These are phyloP conservation scores for Dicyrtoma fusca DNA, from an alignment of 2,888 invertebrate genomes.

Conservation along the genomic window DNA sequence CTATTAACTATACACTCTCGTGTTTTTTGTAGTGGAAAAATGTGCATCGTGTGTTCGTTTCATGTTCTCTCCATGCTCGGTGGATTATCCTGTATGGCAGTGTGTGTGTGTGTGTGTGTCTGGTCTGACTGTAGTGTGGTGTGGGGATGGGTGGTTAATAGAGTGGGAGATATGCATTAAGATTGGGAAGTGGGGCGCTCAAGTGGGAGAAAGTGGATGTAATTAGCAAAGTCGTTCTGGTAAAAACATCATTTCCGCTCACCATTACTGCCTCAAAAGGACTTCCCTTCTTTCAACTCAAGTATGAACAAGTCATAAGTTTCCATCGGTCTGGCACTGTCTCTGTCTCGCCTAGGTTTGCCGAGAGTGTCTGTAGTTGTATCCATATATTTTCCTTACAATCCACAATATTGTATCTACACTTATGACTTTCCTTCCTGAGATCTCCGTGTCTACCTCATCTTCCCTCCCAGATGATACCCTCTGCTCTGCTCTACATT, in stretches of 20 bases:
- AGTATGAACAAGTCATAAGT: slow-evolving; percentile 19
- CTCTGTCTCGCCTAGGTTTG: not conserved
- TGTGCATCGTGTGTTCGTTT: no score
- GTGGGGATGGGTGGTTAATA: no score
- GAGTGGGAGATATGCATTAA: slow-evolving; percentile 12
- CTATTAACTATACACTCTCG: no score
- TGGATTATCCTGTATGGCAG: no score
- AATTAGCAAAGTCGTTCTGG: slow-evolving; percentile 45
- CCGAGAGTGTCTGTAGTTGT: no score
- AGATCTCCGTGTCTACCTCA: not conserved
- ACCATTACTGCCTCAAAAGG: slow-evolving; percentile 17
- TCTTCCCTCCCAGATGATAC: not conserved
- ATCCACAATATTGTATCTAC: no score
- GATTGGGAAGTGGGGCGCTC: not conserved
- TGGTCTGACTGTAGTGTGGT: no score
- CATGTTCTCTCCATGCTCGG: no score
- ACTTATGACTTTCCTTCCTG: no score
- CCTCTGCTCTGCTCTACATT: no score
- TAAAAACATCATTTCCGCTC: slow-evolving; percentile 40
- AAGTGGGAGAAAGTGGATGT: slow-evolving; percentile 42
- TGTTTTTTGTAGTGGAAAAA: no score
- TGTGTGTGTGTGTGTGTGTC: no score
- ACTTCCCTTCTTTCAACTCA: slow-evolving; percentile 2
- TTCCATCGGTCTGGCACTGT: not conserved
- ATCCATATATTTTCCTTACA: not conserved